Evolutionary conservation across 2,888 invertebrate genomes (phyloP).

Genomic region (Furcula furcula): DNA sequence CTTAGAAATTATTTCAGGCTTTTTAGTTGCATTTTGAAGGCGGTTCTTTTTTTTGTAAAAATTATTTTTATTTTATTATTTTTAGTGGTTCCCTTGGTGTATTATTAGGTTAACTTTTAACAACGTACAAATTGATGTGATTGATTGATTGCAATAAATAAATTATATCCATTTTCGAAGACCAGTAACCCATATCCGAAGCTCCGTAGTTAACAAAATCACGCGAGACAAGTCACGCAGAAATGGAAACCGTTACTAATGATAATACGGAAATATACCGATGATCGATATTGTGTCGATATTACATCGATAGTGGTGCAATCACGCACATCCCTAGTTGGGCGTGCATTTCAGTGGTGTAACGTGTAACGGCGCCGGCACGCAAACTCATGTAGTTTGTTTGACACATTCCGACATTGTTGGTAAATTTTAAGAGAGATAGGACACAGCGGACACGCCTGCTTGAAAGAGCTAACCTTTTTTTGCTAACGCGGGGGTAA

Average conservation of each 20-base stretch:
- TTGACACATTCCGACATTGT: constrained; percentile 25
- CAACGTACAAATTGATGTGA: too few relatives aligned
- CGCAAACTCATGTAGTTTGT: constrained; percentile 50
- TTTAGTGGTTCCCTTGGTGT: too few relatives aligned
- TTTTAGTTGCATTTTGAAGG: too few relatives aligned
- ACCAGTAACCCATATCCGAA: constrained; percentile 6
- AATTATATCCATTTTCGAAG: too few relatives aligned
- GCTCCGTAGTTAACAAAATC: constrained; percentile 10
- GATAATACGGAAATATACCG: constrained; percentile 45
- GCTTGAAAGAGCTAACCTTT: too few relatives aligned
- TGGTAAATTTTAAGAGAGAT: constrained; percentile 17
- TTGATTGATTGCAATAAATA: too few relatives aligned
- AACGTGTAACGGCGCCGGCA: constrained; percentile 63
- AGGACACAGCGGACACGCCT: too few relatives aligned
- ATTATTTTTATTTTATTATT: too few relatives aligned
- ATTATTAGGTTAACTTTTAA: too few relatives aligned
- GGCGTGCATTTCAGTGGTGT: constrained; percentile 64
- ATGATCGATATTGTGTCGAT: constrained; percentile 34
- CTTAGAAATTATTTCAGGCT: too few relatives aligned
- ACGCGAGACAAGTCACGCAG: constrained; percentile 23
- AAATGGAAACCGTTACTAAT: constrained; percentile 40
- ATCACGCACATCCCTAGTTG: constrained; percentile 62
- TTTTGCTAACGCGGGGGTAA: too few relatives aligned
- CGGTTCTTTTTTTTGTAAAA: too few relatives aligned
- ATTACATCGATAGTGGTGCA: constrained; percentile 53